Percentiles rank a stretch among this genome's conserved stretches.
Evolutionary conservation across 2,113 vertebrate genomes (phyloP).

Genomic region (Egretta garzetta): DNA sequence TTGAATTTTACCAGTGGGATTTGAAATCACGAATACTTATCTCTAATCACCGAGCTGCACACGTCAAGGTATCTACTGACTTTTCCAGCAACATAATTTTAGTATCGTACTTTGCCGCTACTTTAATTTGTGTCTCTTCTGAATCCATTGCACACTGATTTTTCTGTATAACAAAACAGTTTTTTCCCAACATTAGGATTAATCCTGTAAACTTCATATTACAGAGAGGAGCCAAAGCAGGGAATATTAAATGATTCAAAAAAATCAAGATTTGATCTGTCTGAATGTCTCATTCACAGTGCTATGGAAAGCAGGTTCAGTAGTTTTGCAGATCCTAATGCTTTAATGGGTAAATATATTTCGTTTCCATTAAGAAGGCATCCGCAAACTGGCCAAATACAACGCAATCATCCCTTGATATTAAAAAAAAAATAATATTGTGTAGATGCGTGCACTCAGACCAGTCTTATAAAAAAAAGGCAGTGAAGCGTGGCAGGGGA

Average conservation of each 20-base stretch:
- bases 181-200: not conserved
- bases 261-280: not conserved
- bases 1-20: not conserved
- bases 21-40: not conserved
- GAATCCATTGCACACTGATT: not conserved
- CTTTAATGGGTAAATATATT: not conserved
- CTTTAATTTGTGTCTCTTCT: not conserved
- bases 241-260: not conserved
- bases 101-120: not conserved
- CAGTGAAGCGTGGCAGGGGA: rapidly evolving
- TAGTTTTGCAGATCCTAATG: not conserved
- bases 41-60: rapidly evolving
- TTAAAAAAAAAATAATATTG: not conserved
- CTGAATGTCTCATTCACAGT: not conserved
- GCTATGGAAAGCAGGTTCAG: not conserved
- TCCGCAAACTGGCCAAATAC: not conserved
- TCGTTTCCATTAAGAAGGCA: not conserved
- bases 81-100: not conserved
- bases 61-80: not conserved
- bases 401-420: not conserved
- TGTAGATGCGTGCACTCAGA: not conserved
- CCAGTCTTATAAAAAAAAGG: not conserved
- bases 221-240: not conserved
- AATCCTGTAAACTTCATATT: not conserved
- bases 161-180: not conserved